A percentile compares a stretch with the other conserved stretches of the same genome.
Conservation (phyloP, 1,140 invertebrate genomes). For the Procambarus virginalis region DNA sequence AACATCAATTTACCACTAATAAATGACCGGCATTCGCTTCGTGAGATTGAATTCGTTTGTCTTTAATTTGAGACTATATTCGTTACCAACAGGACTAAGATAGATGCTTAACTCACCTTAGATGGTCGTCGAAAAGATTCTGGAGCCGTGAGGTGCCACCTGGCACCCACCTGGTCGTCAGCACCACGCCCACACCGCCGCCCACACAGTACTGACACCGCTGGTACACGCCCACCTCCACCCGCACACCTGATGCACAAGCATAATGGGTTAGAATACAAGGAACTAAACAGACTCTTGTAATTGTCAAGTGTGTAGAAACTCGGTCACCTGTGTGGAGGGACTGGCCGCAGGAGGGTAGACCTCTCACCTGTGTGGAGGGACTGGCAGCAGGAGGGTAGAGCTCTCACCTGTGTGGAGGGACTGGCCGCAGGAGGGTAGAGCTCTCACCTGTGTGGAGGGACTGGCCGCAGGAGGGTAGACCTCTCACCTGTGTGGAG, state of each 20-base stretch:
- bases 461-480: too few relatives aligned
- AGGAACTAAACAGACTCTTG: neutral
- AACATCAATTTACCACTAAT: too few relatives aligned
- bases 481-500: neutral
- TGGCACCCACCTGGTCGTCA: constrained; percentile 10
- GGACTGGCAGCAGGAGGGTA: neutral
- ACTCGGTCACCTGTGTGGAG: neutral
- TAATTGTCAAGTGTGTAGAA: too few relatives aligned
- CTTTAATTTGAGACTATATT: too few relatives aligned
- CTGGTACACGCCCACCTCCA: neutral
- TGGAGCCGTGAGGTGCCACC: neutral
- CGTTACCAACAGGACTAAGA: too few relatives aligned
- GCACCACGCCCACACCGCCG: neutral
- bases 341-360: too few relatives aligned
- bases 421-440: neutral
- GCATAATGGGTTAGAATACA: too few relatives aligned
- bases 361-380: too few relatives aligned
- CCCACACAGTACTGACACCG: constrained; percentile 14
- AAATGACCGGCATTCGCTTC: too few relatives aligned
- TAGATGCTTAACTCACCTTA: neutral
- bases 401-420: neutral
- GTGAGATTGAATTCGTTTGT: too few relatives aligned
- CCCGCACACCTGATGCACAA: neutral
- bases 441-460: neutral
- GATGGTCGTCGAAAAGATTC: neutral